A percentile compares a stretch with the other conserved stretches of the same genome.
Conservation (phyloP, 2,888 invertebrate genomes). For the Axea sp. region DNA sequence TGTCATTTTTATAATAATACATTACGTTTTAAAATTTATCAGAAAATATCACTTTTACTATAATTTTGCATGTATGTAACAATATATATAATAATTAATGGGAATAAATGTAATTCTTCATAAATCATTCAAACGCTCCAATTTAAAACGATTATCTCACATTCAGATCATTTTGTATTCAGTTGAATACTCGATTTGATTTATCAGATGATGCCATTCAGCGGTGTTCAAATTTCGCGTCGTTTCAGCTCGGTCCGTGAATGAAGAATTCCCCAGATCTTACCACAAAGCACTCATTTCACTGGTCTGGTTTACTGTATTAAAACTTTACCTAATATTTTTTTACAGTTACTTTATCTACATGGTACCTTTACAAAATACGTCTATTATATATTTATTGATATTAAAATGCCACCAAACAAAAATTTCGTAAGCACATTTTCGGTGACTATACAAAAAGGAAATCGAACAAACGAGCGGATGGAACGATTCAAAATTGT, state of each 20-base stretch:
- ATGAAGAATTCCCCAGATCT: too few relatives aligned
- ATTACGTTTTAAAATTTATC: constrained; percentile 6
- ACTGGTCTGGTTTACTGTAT: constrained; percentile 9
- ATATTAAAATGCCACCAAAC: constrained; percentile 22
- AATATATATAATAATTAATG: too few relatives aligned
- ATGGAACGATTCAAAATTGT: too few relatives aligned
- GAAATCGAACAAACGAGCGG: too few relatives aligned
- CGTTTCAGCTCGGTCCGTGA: too few relatives aligned
- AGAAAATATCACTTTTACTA: constrained; percentile 12
- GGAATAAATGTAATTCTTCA: too few relatives aligned
- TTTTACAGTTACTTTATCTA: constrained; percentile 47
- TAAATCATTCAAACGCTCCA: too few relatives aligned
- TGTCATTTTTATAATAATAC: background rate
- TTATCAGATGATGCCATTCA: too few relatives aligned
- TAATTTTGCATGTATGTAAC: background rate
- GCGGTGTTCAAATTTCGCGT: too few relatives aligned
- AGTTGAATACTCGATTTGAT: too few relatives aligned
- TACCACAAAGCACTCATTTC: constrained; percentile 18
- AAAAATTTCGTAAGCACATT: constrained; percentile 2
- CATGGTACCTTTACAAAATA: constrained; percentile 42
- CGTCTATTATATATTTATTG: constrained; percentile 34
- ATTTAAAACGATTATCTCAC: too few relatives aligned
- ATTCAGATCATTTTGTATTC: too few relatives aligned
- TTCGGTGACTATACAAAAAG: constrained; percentile 17
- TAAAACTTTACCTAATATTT: constrained; percentile 16